Conservation (phyloP, 2,113 vertebrate species). For the Tenrec ecaudatus region DNA sequence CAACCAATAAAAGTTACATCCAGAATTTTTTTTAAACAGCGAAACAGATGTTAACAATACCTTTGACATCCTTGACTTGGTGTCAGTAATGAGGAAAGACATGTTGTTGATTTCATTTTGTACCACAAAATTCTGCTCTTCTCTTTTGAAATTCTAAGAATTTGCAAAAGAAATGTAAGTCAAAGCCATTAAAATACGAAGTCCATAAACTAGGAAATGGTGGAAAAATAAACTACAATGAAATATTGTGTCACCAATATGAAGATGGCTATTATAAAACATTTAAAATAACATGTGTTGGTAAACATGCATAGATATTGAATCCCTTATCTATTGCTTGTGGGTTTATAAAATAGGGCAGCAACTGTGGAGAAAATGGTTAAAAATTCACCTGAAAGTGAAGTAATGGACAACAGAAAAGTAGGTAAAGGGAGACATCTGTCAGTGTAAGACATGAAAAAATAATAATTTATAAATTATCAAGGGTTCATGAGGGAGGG, state of each 20-base stretch:
- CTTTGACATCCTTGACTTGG: slow-evolving; percentile 99
- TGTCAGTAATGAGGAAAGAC: slow-evolving; percentile 98
- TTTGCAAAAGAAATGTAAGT: slow-evolving; percentile 57
- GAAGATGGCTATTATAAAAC: not conserved
- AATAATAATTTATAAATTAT: no score
- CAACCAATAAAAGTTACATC: not conserved
- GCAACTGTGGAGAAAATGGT: not conserved
- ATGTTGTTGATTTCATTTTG: slow-evolving; percentile 99
- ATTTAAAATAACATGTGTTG: not conserved
- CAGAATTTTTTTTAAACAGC: not conserved
- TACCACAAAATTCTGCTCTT: slow-evolving; percentile 98
- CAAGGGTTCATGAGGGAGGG: no score
- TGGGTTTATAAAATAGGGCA: not conserved
- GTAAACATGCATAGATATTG: not conserved
- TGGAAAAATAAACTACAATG: not conserved
- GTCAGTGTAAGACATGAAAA: no score
- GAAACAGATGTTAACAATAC: slow-evolving; percentile 80
- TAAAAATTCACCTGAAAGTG: not conserved
- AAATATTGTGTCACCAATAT: not conserved
- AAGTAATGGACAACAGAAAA: not conserved
- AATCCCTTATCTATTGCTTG: not conserved
- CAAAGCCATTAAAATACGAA: not conserved
- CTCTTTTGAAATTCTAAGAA: slow-evolving; percentile 97
- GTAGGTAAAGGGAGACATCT: no score
- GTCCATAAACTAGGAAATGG: not conserved